Percentiles rank a stretch among this genome's conserved stretches.
phyloP scores from a whole-genome alignment of 2,113 vertebrate species.

The human region GRCh38 chr7:122473501-122474000 shows the following conservation, averaged over 20 bases:
- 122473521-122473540: neutral
- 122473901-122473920: neutral
- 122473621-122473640: neutral
- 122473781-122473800: neutral
- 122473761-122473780: neutral
- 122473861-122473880: neutral
- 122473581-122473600: neutral
- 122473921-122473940: neutral
- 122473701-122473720: neutral
- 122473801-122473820: neutral
- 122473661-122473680: neutral
- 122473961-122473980: slow-evolving; percentile 49
- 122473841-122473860: neutral
- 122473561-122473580: neutral
- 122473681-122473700: neutral
- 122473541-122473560: neutral
- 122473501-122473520: neutral
- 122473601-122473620: neutral
- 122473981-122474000: slow-evolving; percentile 59
- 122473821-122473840: neutral
- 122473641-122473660: neutral
- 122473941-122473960: neutral
- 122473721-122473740: neutral
- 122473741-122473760: slow-evolving; percentile 4
- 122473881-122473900: slow-evolving; percentile 43